phyloP scores from a whole-genome alignment of 2,113 vertebrate species.

The Dipodomys stephensi region DNA sequence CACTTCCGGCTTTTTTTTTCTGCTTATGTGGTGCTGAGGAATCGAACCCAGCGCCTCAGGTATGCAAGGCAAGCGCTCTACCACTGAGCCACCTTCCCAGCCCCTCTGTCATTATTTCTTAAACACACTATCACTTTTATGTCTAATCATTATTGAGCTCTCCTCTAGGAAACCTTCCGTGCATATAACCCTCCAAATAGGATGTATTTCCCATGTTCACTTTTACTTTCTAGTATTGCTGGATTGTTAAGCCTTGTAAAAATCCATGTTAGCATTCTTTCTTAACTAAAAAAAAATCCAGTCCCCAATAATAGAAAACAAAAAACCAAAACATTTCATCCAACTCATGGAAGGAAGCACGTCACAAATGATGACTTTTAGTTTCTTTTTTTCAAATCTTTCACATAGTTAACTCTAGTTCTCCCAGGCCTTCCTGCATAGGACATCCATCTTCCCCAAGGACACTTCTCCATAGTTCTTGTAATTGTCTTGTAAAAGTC shows the following conservation, averaged over 20 bases:
- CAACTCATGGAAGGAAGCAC: constrained; percentile 7
- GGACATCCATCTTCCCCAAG: neutral
- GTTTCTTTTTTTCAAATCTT: neutral
- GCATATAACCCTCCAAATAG: neutral
- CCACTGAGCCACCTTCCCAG: too few relatives aligned
- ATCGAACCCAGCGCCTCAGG: too few relatives aligned
- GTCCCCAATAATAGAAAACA: neutral
- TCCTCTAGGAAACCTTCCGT: neutral
- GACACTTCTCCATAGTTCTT: neutral
- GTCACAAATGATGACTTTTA: neutral
- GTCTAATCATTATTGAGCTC: neutral
- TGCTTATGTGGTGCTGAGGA: too few relatives aligned
- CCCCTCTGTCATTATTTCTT: neutral
- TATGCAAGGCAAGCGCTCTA: too few relatives aligned
- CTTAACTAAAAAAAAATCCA: neutral
- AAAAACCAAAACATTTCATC: neutral
- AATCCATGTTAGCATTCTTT: neutral
- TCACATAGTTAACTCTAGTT: neutral
- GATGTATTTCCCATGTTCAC: neutral
- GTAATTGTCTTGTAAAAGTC: neutral
- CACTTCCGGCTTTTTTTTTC: too few relatives aligned
- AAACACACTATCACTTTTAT: neutral
- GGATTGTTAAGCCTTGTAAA: constrained; percentile 1
- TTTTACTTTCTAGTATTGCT: neutral
- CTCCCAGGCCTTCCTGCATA: neutral